Percentiles rank a stretch among this genome's conserved stretches.
Conservation (phyloP, 2,113 vertebrate species). For the Chascanopsetta lugubris region DNA sequence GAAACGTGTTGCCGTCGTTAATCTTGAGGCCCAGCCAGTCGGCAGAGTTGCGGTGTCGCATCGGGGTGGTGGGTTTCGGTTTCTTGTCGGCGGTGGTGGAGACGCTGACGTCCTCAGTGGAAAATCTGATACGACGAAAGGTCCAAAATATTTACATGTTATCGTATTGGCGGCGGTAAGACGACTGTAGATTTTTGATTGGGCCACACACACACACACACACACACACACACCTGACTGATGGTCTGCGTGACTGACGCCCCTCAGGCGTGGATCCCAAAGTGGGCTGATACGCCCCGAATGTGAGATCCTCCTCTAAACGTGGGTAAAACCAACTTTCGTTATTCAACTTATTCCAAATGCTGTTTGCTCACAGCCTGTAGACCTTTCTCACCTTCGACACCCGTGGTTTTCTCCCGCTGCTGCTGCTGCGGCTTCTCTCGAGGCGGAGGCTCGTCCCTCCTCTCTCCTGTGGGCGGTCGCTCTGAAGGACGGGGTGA, state of each 20-base stretch:
- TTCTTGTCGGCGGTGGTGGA: conserved; percentile 75
- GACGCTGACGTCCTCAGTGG: conserved; percentile 75
- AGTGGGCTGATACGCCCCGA: conserved; percentile 88
- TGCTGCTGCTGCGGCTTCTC: conserved; percentile 27
- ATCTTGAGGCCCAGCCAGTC: conserved; percentile 88
- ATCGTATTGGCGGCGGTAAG: neutral
- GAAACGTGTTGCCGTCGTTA: conserved; percentile 46
- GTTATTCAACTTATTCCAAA: neutral
- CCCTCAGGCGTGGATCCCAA: conserved; percentile 76
- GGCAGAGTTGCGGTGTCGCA: conserved; percentile 65
- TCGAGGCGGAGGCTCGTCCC: conserved; percentile 70
- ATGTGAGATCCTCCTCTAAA: conserved; percentile 81
- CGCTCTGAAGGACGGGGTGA: conserved; percentile 75
- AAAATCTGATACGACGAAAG: conserved; percentile 79
- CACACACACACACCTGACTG: conserved; percentile 85
- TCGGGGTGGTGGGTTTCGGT: conserved; percentile 65
- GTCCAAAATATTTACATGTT: neutral
- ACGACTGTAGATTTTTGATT: neutral
- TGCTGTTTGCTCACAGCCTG: neutral
- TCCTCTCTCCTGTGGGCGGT: conserved; percentile 72
- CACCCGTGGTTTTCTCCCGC: conserved; percentile 54
- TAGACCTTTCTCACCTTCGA: conserved; percentile 57
- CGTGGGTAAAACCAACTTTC: neutral
- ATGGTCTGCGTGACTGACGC: conserved; percentile 80
- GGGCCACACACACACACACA: neutral